A percentile compares a stretch with the other conserved stretches of the same genome.
Conservation (phyloP, 2,113 vertebrate species). For the Dermatemys mawii region DNA sequence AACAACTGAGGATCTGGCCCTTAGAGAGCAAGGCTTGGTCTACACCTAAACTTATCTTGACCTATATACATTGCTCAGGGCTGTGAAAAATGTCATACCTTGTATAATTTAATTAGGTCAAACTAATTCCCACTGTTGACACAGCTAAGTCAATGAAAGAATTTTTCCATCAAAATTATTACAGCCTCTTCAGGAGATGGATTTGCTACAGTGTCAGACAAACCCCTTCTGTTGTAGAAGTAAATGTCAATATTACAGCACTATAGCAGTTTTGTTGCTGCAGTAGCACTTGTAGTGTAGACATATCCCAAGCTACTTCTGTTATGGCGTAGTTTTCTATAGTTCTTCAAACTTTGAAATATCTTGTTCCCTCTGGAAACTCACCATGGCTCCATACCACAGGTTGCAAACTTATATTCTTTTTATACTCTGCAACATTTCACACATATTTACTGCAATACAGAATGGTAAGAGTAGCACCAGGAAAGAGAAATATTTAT, state of each 20-base stretch:
- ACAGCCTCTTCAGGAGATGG: not conserved
- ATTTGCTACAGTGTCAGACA: not conserved
- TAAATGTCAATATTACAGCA: no score
- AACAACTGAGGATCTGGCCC: not conserved
- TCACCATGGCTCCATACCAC: no score
- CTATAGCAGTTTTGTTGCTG: not conserved
- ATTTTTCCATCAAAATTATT: not conserved
- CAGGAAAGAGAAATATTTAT: not conserved
- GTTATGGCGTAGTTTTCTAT: not conserved
- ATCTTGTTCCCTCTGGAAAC: no score
- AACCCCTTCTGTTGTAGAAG: not conserved
- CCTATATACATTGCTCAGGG: not conserved
- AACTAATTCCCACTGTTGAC: not conserved
- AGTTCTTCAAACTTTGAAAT: not conserved
- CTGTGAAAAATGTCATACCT: not conserved
- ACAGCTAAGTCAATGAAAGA: not conserved
- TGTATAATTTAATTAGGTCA: not conserved
- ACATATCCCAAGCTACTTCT: not conserved
- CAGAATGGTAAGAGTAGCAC: not conserved
- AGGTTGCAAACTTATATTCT: no score
- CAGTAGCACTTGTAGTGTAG: not conserved
- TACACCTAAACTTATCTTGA: not conserved
- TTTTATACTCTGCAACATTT: not conserved
- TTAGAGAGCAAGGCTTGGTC: not conserved
- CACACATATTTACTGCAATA: not conserved